Base-by-base conservation (phyloP, 2,797 vertebrate genomes). In the Emydoidea blandingii region DNA sequence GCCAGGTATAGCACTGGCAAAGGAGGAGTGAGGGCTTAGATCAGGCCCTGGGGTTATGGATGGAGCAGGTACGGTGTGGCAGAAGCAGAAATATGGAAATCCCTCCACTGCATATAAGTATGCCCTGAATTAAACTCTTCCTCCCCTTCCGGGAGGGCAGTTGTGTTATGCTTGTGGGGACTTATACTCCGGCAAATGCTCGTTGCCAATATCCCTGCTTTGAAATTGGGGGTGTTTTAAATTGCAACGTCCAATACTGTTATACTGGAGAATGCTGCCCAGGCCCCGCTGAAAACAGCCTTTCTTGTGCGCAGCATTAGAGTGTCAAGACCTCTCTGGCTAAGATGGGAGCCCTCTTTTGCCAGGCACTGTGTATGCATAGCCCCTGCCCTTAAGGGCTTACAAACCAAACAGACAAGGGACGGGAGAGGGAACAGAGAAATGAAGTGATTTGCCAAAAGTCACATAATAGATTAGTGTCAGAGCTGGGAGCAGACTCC, bases 41-140 rank as follows among this genome's bases (percentile, higher is more conserved):
- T 6, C 0, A 0, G 50, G 37, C 56, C 2, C 0, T 1, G 2
- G 27, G 74, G 34, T 78, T 1, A 1, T 37, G 62, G 62, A n/a
- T n/a, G 18, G 15, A n/a, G 34, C 34, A 68, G 18, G 34, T 68
- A n/a, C 4, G 3, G 62, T n/a, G 34, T 25, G 79, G 53, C 27
- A 9, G 44, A 37, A 47, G 47, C 31, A 53, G 78, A 16, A 1
- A 1, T 3, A 2, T 0, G 0, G 86, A 50, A 31, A 34, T n/a
- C 47, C 15, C 0, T 1, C 8, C 79, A 12, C 44, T 76, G 72
- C 23, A 8, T 19, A 68, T 25, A 68, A 34, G 31, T n/a, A 34
- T 21, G 34, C 16, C 8, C 16, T 68, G 62, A 68, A 65, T 65
- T 65, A n/a, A 65, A 16, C 62, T n/a, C 62, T 65, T 65, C 62